phyloP scores from a whole-genome alignment of 37 sponge, comb jelly and placozoan genomes.

The Haliclona indistincta region DNA sequence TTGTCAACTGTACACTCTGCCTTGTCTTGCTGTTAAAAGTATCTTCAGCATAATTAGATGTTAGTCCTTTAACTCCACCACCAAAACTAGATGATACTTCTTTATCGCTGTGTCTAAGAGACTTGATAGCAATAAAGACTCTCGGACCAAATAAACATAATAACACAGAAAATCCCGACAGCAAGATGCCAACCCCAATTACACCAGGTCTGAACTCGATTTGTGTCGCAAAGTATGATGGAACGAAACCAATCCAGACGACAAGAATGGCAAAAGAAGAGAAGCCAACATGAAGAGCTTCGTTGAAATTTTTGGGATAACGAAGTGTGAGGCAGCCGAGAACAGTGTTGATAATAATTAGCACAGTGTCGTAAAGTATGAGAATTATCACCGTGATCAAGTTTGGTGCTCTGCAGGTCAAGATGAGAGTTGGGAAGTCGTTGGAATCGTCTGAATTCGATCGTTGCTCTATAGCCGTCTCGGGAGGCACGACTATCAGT shows the following conservation, averaged over 20 bases:
- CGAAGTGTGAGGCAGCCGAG: slow-evolving; percentile 61
- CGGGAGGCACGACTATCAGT: slow-evolving; percentile 15
- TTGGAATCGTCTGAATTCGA: not conserved
- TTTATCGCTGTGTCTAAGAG: no score
- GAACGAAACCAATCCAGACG: slow-evolving; percentile 63
- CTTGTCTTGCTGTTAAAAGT: no score
- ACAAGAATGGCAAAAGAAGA: slow-evolving; percentile 56
- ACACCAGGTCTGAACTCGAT: slow-evolving; percentile 38
- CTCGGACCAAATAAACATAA: slow-evolving; percentile 56
- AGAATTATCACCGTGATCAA: slow-evolving; percentile 32
- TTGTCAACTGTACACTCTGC: no score
- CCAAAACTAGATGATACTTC: no score
- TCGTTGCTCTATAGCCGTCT: not conserved
- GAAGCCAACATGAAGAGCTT: slow-evolving; percentile 66
- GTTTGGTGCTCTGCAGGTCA: slow-evolving; percentile 41
- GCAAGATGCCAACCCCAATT: slow-evolving; percentile 36
- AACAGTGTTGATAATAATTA: slow-evolving; percentile 53
- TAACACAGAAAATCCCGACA: slow-evolving; percentile 53
- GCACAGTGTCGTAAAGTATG: slow-evolving; percentile 38
- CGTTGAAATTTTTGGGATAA: slow-evolving; percentile 82
- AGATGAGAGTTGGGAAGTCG: slow-evolving; percentile 26
- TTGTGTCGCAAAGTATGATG: slow-evolving; percentile 41
- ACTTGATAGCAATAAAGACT: slow-evolving; percentile 65
- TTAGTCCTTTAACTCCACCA: no score
- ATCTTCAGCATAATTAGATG: no score